Evolutionary conservation across 2,888 invertebrate genomes (phyloP).

Genomic region (Conus canariensis): DNA sequence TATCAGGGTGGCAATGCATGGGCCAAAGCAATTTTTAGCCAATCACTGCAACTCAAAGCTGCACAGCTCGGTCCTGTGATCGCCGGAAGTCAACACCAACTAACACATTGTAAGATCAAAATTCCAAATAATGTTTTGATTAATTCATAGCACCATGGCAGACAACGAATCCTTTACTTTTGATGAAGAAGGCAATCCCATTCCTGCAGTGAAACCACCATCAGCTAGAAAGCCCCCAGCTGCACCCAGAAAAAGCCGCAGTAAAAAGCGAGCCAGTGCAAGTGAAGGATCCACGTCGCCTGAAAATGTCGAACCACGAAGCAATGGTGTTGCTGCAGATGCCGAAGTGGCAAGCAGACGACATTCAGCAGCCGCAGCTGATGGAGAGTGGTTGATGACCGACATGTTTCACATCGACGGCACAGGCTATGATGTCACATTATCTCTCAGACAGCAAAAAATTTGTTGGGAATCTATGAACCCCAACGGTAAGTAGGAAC

Average conservation of each 20-base stretch:
- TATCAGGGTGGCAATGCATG: background rate
- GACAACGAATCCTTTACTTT: conserved; percentile 62
- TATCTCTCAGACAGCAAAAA: conserved; percentile 49
- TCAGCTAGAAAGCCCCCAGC: conserved; percentile 40
- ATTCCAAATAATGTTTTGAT: background rate
- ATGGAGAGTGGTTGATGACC: conserved; percentile 57
- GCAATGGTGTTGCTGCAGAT: background rate
- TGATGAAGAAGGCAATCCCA: conserved; percentile 65
- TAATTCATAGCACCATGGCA: conserved; percentile 12
- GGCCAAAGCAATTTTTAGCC: conserved; percentile 39
- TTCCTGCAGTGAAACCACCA: conserved; percentile 47
- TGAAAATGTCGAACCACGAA: background rate
- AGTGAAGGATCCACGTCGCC: background rate
- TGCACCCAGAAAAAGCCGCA: background rate
- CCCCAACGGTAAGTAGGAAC: conserved; percentile 29
- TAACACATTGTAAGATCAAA: background rate
- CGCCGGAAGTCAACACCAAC: conserved; percentile 36
- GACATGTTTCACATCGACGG: conserved; percentile 69
- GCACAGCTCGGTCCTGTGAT: conserved; percentile 28
- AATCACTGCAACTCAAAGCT: conserved; percentile 38
- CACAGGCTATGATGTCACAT: conserved; percentile 68
- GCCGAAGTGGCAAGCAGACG: conserved; percentile 2
- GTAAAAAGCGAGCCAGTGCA: background rate
- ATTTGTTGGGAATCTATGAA: conserved; percentile 34
- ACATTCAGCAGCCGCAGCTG: conserved; percentile 52